Conservation (phyloP, 2,113 vertebrate species). For the Cryptotis parvus region DNA sequence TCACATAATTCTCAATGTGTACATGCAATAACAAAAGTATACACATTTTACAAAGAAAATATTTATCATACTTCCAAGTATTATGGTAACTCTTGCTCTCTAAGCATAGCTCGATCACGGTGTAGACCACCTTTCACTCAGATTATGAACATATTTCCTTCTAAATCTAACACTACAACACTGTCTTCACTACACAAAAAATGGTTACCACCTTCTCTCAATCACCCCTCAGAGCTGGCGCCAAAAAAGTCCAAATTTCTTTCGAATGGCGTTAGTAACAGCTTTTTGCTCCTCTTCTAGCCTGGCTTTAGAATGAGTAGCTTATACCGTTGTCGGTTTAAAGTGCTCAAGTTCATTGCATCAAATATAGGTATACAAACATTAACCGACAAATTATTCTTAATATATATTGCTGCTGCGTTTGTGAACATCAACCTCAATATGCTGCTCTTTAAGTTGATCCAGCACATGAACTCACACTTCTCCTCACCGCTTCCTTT, state of each 20-base stretch:
- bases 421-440: constrained; percentile 37
- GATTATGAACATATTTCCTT: neutral
- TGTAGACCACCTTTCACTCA: neutral
- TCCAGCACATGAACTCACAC: neutral
- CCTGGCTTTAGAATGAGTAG: constrained; percentile 84
- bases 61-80: neutral
- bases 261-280: constrained; percentile 97
- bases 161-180: neutral
- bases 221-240: constrained; percentile 99
- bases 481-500: neutral
- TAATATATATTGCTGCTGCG: neutral
- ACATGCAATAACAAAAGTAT: neutral
- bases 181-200: neutral
- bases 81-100: constrained; percentile 5
- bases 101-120: neutral
- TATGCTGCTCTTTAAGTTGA: neutral
- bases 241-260: constrained; percentile 98
- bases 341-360: neutral
- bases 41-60: neutral
- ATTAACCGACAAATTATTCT: constrained; percentile 20
- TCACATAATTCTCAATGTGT: neutral
- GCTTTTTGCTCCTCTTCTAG: constrained; percentile 96
- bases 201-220: constrained; percentile 93
- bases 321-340: constrained; percentile 64
- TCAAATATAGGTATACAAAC: neutral